Evolutionary conservation across 2,113 vertebrate genomes (phyloP), one percentile per base, ranked within the genome.

Genomic region (Nannobrachium achirus): DNA sequence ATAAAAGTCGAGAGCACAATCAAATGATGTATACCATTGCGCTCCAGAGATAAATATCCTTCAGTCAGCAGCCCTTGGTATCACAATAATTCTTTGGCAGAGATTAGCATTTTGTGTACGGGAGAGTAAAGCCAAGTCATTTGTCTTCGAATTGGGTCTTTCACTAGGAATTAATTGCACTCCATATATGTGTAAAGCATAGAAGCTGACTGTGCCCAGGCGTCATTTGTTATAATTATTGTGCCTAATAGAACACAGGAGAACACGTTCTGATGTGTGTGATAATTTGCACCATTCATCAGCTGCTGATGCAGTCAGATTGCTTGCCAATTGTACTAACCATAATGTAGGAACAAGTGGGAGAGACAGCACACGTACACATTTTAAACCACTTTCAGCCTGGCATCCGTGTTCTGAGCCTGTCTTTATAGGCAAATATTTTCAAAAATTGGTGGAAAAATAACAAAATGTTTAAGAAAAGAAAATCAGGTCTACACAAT

Each of bases 181-280:
- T 76, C 59, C 44, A 50, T 69, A 79, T 79, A 64, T 66, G 60
- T n/a, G n/a, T n/a, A 65, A 72, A 66, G 75, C 51, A 71, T 59
- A 15, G 69, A 75, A 51, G 80, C 61, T 45, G 59, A 81, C 69
- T 80, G 62, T 48, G 67, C 67, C 61, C 10, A 2, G 70, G 81
- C 69, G 83, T 77, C 61, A 79, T 89, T 86, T 86, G 63, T 87
- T 87, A 81, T 78, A 84, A 86, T 87, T 82, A 87, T 75, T 46
- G 55, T 60, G 55, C 66, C 55, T 53, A 49, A 76, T 72, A 71
- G 53, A 80, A 65, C 53, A 20, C 15, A 44, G n/a, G 55, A 75
- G 63, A 83, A 81, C 51, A 74, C 74, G 60, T 78, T 84, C 73
- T 71, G 76, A 73, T 79, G 64, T 63, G 41, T 52, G 51, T 55